These are phyloP conservation scores for Anolis apletophallus DNA, from an alignment of 2,797 vertebrate species.

Conservation along the genomic window DNA sequence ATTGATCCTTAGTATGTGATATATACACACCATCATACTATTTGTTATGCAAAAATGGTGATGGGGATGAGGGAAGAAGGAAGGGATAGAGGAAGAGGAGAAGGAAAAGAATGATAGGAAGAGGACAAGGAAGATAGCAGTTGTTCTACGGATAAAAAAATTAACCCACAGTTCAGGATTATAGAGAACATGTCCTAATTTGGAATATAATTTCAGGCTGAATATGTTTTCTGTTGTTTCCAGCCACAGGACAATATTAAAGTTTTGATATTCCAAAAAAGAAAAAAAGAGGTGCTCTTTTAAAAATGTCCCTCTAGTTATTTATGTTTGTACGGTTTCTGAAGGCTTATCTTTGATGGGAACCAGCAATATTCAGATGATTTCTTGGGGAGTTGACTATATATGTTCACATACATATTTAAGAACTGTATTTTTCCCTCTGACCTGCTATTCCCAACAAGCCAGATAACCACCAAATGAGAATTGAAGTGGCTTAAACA, in stretches of 20 bases:
- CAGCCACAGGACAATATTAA: conserved; percentile 78
- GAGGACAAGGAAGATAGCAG: conserved; percentile 34
- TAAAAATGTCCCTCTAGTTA: conserved; percentile 55
- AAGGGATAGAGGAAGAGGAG: conserved; percentile 50
- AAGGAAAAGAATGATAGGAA: conserved; percentile 45
- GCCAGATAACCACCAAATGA: conserved; percentile 76
- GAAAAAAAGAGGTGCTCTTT: conserved; percentile 58
- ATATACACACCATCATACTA: conserved; percentile 49
- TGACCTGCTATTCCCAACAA: conserved; percentile 72
- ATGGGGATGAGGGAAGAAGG: conserved; percentile 27
- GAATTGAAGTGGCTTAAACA: conserved; percentile 76
- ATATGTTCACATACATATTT: neutral
- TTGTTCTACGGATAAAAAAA: conserved; percentile 57
- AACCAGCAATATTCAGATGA: conserved; percentile 72
- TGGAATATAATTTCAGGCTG: conserved; percentile 63
- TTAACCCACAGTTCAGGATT: conserved; percentile 63
- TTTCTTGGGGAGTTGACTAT: conserved; percentile 62
- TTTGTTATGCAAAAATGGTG: conserved; percentile 56
- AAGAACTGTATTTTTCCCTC: conserved; percentile 57
- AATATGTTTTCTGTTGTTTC: conserved; percentile 53
- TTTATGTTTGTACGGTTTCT: conserved; percentile 61
- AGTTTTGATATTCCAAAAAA: conserved; percentile 79
- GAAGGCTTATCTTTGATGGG: conserved; percentile 71
- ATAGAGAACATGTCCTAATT: conserved; percentile 58
- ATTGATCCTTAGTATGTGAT: conserved; percentile 61